Percentiles rank a stretch among this genome's conserved stretches.
Evolutionary conservation across 2,113 vertebrate genomes (phyloP).

Genomic region (Plecotus auritus): DNA sequence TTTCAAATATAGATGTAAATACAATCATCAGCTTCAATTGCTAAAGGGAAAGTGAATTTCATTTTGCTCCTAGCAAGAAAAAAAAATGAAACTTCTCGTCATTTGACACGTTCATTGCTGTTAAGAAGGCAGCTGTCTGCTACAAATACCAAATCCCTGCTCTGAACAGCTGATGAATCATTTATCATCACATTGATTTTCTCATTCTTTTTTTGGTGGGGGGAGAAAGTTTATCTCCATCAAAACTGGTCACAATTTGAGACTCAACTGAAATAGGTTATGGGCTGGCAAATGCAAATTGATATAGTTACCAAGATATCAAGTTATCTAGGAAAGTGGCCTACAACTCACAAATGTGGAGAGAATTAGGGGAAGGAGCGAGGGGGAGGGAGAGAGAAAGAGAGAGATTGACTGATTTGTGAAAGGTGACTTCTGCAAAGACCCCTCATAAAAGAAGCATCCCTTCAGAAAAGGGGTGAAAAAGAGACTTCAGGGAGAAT

Average conservation of each 20-base stretch:
- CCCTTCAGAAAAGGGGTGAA: neutral
- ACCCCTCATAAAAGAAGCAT: neutral
- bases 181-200: constrained; percentile 61
- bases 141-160: constrained; percentile 49
- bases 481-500: neutral
- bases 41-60: constrained; percentile 32
- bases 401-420: neutral
- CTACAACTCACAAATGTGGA: neutral
- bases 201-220: neutral
- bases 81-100: constrained; percentile 33
- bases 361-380: neutral
- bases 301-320: neutral
- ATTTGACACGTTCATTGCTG: constrained; percentile 40
- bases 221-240: constrained; percentile 27
- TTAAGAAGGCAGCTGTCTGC: constrained; percentile 35
- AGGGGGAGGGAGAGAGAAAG: neutral
- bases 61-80: constrained; percentile 35
- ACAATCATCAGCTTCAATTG: neutral
- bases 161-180: constrained; percentile 60
- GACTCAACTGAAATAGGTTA: constrained; percentile 13
- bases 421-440: constrained; percentile 1
- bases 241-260: constrained; percentile 30
- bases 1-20: constrained; percentile 38
- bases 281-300: neutral
- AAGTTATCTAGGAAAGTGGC: neutral